Percentiles rank a stretch among this genome's conserved stretches.
Evolutionary conservation across 2,888 invertebrate genomes (phyloP).

Genomic region (Galerucella pusilla): DNA sequence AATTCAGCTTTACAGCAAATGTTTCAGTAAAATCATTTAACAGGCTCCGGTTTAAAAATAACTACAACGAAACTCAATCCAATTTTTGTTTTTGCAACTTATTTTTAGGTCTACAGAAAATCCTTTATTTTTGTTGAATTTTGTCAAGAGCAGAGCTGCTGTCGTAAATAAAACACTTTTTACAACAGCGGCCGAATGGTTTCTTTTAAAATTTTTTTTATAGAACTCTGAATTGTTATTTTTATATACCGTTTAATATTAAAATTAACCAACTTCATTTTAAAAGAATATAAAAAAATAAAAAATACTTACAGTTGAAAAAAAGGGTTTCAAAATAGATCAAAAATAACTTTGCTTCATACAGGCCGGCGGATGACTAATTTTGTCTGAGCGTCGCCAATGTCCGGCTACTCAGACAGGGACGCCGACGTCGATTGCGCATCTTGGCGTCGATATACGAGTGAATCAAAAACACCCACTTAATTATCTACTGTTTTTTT

Average conservation of each 20-base stretch:
- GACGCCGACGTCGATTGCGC: conserved; percentile 47
- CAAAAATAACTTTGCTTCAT: conserved; percentile 50
- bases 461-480: conserved; percentile 16
- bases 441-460: conserved; percentile 38
- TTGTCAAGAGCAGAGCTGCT: conserved; percentile 5
- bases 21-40: conserved; percentile 28
- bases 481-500: not conserved
- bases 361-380: conserved; percentile 61
- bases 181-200: not conserved
- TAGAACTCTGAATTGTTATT: too few relatives aligned
- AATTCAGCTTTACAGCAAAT: not conserved
- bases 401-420: conserved; percentile 54
- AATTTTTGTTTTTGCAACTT: conserved; percentile 41
- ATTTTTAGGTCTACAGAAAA: conserved; percentile 39
- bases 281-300: not conserved
- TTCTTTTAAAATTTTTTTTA: not conserved
- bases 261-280: not conserved
- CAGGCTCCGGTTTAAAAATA: conserved; percentile 41
- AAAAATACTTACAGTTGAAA: conserved; percentile 34
- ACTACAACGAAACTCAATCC: conserved; percentile 40
- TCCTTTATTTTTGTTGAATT: conserved; percentile 22
- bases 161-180: not conserved
- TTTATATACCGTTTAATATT: too few relatives aligned
- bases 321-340: conserved; percentile 32
- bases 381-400: conserved; percentile 56